Base-by-base conservation (phyloP, 1,140 invertebrate species). In the Hycleus phaleratus region DNA sequence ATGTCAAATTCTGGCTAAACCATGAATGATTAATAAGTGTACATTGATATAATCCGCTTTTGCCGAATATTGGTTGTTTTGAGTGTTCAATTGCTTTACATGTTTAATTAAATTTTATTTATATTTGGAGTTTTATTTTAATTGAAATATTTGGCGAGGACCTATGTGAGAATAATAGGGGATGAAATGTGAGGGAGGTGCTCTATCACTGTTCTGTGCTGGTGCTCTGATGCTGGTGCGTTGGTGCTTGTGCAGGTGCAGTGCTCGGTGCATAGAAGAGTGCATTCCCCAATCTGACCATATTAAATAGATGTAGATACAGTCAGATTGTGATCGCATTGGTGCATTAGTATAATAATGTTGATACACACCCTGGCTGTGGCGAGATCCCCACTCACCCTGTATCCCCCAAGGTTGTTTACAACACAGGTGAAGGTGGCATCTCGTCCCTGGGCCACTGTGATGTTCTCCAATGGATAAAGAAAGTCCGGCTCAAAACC, bases 401-500 rank as follows among this genome's bases (percentile, higher is more conserved):
- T 87, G 82, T 91, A 88, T 84, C 88, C 87, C 72, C 89, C 90
- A 71, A 93, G 83, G 81, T 92, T 90, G 79, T 89, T 90, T 66
- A 93, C 90, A 69, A 91, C 86, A 71, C 90, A 93, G 58, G 90
- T 92, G 77, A 93, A 91, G 66, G 87, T 88, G 60, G 90, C 90
- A 75, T 92, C 90, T 65, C 90, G 80, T 49, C 90, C 90, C 74
- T 91, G 87, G 49, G 89, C 82, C 62, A 91, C 87, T 60, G 90
- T 91, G 73, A 92, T 82, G 79, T 93, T 92, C 77, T 90, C 85
- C 79, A 92, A 76, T 39, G 90, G 88, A 69, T 84, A 85, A 62
- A 86, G 81, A 79, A 93, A 93, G 74, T 91, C 87, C 70, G 90
- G 90, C 75, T 87, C 87, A 76, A 88, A 85, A 63, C 82, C 82